Evolutionary conservation across 2,113 vertebrate genomes (phyloP).

Genomic region (Caracal caracal): DNA sequence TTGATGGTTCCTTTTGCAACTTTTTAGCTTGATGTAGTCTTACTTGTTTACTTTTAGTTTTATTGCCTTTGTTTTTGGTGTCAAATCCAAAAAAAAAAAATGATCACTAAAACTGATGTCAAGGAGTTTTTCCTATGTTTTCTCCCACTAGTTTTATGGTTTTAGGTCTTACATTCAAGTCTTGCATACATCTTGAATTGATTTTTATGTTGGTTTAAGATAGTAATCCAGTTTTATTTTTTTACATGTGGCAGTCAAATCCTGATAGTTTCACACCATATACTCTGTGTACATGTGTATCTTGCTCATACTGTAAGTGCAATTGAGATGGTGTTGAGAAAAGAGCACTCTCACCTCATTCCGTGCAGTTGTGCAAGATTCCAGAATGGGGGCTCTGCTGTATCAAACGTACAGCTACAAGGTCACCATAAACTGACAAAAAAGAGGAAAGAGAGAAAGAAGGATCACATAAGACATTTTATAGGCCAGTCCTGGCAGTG

Average conservation of each 20-base stretch:
- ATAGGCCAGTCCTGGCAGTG: background rate
- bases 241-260: background rate
- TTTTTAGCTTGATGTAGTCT: background rate
- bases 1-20: background rate
- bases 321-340: background rate
- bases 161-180: background rate
- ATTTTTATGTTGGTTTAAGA: background rate
- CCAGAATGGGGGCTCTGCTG: background rate
- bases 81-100: background rate
- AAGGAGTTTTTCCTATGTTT: background rate
- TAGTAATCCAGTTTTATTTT: background rate
- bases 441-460: background rate
- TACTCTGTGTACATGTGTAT: background rate
- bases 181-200: background rate
- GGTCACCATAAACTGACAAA: background rate
- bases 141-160: background rate
- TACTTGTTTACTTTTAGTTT: background rate
- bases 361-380: background rate
- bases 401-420: background rate
- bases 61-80: background rate
- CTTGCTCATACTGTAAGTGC: background rate
- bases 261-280: background rate
- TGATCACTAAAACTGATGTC: background rate
- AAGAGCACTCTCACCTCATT: background rate
- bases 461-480: background rate